Evolutionary conservation across 2,888 invertebrate genomes (phyloP), one percentile per base, ranked within the genome.

Genomic region (Melanostoma scalare): DNA sequence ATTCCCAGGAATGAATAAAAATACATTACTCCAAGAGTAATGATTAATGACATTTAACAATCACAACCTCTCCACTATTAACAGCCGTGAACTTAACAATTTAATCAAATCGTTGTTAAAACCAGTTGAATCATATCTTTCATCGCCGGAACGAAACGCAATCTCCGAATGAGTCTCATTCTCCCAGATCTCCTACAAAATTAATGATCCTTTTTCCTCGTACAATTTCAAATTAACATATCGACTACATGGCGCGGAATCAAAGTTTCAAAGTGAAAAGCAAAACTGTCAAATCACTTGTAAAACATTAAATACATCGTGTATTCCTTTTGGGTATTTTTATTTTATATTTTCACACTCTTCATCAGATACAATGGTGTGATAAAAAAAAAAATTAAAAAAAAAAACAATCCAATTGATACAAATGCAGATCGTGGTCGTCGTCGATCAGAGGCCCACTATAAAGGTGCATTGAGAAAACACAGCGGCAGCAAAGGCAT

Each of bases 251-350:
- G 50, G 42, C 33, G 55, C 44, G 55, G 50, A 44, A 68, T 40
- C 42, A 44, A 36, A 50, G 61, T 48, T 53, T 50, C 60, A 65
- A 76, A 72, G 76, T 72, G 72, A 67, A 76, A 76, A 81, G 61
- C 76, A 72, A 81, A 81, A 81, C 81, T 81, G 81, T 81, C 76
- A 81, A 81, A 81, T 81, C 81, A 81, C 76, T 81, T 81, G 81
- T 81, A 81, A 72, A 81, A 81, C 81, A 81, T 76, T 81, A 67
- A 81, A 67, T 75, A 75, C 58, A 58, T 20, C 38, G 36, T 55
- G 36, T 55, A 4, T 38, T 69, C 63, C 53, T 40, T 30, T 40
- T 48, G 40, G 38, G 69, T 52, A 6, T 38, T 42, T 40, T 42
- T 9, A 48, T 48, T 55, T 53, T 73, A 46, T 65, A 31, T n/a